Evolutionary conservation across 2,113 vertebrate species (phyloP), one percentile per base, ranked within the genome.

Genomic region (Orthochromis malagaraziensis): DNA sequence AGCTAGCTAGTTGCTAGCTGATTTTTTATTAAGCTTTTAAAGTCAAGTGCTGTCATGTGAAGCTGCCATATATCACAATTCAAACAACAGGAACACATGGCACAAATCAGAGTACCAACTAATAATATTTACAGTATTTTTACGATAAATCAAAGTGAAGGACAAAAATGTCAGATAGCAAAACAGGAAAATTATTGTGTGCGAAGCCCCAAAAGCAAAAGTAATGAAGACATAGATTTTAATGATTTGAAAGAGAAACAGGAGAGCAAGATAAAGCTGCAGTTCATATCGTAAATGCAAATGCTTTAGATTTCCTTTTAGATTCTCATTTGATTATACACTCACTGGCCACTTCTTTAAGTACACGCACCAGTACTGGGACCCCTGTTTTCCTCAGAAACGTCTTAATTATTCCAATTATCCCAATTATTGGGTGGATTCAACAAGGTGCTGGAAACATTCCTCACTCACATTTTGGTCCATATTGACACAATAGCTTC

Each of bases 331-430:
- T 73, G 68, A 73, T 73, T 45, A 45, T 45, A 73, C 13, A 45
- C 5, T 73, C 40, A 47, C 21, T 17, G 21, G 21, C 9, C 40
- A 45, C 40, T 70, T 47, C 6, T 75, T 47, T 26, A 42, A 3
- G 65, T 70, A 70, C n/a, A 70, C 0, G 0, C 0, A 24, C 3
- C n/a, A 70, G 21, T 45, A 0, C 38, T 24, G 0, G 65, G 38
- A 16, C 21, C 1, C 13, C 65, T 42, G n/a, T 16, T 73, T 31
- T 45, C 0, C n/a, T 42, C 3, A 0, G 13, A 68, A 68, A 13
- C 2, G 1, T 5, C 3, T 73, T 73, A 16, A 70, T 24, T 2
- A 70, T 24, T 16, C n/a, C 26, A 58, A 58, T 58, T 17, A 58
- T 31, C 26, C 0, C 57, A 60, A 1, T 31, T 60, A 42, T 24